Percentiles rank a stretch among this genome's conserved stretches.
Conservation (phyloP, 1,140 invertebrate species). For the Bathynomus jamesi region DNA sequence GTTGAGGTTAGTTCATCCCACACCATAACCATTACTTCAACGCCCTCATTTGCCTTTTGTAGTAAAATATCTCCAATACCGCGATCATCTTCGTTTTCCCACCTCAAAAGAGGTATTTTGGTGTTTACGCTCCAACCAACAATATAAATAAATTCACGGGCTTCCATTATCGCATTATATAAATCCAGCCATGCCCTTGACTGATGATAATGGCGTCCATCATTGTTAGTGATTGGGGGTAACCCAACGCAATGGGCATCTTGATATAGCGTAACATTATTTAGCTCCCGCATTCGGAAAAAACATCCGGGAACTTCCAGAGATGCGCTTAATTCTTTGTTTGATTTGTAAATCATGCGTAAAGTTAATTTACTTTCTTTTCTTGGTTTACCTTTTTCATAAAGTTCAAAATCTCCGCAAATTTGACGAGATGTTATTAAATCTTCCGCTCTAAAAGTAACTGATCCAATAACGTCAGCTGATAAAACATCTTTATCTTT, state of each 20-base stretch:
- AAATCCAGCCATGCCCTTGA: conserved; percentile 34
- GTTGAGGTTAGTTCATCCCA: conserved; percentile 36
- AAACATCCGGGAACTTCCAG: conserved; percentile 29
- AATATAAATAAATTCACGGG: conserved; percentile 36
- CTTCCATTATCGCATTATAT: conserved; percentile 31
- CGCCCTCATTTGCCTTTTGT: conserved; percentile 31
- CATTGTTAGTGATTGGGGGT: conserved; percentile 12
- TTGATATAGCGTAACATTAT: conserved; percentile 35
- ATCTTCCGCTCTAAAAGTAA: conserved; percentile 17
- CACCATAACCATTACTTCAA: conserved; percentile 32
- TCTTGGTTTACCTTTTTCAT: conserved; percentile 23
- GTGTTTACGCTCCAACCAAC: conserved; percentile 35
- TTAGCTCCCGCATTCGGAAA: conserved; percentile 26
- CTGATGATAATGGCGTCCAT: conserved; percentile 15
- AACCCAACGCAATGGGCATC: conserved; percentile 35
- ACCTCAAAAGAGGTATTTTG: conserved; percentile 26
- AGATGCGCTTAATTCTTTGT: conserved; percentile 18
- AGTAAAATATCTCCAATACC: conserved; percentile 32
- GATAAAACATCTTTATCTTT: conserved; percentile 33
- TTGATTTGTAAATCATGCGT: conserved; percentile 16
- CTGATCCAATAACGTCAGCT: conserved; percentile 30
- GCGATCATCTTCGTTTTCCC: conserved; percentile 28
- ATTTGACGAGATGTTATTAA: conserved; percentile 8
- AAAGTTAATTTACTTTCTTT: conserved; percentile 18
- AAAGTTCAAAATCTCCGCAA: conserved; percentile 23